Evolutionary conservation across 2,888 invertebrate species (phyloP).

Genomic region (Protonemura montana): DNA sequence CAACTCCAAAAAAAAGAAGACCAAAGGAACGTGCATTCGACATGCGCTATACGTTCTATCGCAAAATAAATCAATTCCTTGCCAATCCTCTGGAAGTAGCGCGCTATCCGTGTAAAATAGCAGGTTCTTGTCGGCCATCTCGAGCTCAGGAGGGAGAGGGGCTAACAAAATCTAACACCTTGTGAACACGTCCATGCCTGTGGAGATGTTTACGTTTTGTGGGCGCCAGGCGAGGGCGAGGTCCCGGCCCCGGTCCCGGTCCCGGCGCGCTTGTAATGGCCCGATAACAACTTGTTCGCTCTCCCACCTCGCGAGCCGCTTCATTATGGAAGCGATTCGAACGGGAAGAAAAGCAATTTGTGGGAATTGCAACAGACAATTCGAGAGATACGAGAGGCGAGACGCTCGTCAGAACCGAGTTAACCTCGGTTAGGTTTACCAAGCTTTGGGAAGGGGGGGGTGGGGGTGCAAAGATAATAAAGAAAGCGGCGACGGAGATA

Average conservation of each 20-base stretch:
- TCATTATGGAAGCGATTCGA: slow-evolving; percentile 48
- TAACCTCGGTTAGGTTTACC: neutral
- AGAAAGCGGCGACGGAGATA: neutral
- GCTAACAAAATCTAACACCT: slow-evolving; percentile 8
- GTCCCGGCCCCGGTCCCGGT: neutral
- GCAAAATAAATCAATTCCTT: slow-evolving; percentile 21
- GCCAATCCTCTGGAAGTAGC: neutral
- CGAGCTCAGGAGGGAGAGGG: neutral
- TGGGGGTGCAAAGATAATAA: neutral
- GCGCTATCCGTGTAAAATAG: neutral
- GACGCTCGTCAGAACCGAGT: neutral
- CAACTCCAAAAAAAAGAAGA: neutral
- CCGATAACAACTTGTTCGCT: slow-evolving; percentile 44
- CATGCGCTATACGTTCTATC: slow-evolving; percentile 33
- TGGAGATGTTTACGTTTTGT: slow-evolving; percentile 40
- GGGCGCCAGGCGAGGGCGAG: neutral
- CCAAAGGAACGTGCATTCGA: neutral
- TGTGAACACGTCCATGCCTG: neutral
- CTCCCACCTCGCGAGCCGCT: slow-evolving; percentile 29
- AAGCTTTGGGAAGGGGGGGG: no score
- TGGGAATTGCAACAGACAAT: slow-evolving; percentile 48
- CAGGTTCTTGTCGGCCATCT: neutral
- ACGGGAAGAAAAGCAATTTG: slow-evolving; percentile 45
- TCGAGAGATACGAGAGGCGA: slow-evolving; percentile 35
- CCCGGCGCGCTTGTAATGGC: slow-evolving; percentile 36